A percentile compares a stretch with the other conserved stretches of the same genome.
Evolutionary conservation across 2,113 vertebrate genomes (phyloP).

Genomic region (Neolamprologus toae): DNA sequence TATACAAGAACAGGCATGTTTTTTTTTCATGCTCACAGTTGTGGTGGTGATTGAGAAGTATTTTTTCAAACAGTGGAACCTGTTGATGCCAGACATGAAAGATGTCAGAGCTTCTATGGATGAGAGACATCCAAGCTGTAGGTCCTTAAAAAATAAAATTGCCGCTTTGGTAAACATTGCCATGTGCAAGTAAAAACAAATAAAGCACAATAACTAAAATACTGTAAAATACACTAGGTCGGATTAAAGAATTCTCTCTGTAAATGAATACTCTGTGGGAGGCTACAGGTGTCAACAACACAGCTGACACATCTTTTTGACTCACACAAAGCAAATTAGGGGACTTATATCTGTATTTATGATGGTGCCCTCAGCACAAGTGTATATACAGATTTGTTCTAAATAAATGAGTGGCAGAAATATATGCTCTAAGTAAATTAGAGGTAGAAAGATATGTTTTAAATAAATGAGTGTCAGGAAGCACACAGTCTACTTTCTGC

Average conservation of each 20-base stretch:
- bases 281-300: neutral
- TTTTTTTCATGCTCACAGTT: neutral
- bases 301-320: neutral
- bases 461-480: neutral
- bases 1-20: neutral
- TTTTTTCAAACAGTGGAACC: neutral
- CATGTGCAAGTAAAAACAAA: neutral
- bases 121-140: neutral
- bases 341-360: neutral
- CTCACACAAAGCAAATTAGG: neutral
- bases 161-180: neutral
- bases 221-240: neutral
- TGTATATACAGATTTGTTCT: neutral
- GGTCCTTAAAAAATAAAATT: neutral
- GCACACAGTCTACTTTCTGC: neutral
- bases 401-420: neutral
- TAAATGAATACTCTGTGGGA: neutral
- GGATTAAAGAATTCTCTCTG: neutral
- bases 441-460: neutral
- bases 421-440: neutral
- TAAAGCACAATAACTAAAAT: neutral
- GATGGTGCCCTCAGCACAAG: neutral
- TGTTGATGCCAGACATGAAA: neutral
- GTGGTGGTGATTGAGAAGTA: neutral
- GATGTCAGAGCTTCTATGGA: neutral